phyloP scores from a whole-genome alignment of 2,888 invertebrate genomes.

The Clitarchus hookeri region DNA sequence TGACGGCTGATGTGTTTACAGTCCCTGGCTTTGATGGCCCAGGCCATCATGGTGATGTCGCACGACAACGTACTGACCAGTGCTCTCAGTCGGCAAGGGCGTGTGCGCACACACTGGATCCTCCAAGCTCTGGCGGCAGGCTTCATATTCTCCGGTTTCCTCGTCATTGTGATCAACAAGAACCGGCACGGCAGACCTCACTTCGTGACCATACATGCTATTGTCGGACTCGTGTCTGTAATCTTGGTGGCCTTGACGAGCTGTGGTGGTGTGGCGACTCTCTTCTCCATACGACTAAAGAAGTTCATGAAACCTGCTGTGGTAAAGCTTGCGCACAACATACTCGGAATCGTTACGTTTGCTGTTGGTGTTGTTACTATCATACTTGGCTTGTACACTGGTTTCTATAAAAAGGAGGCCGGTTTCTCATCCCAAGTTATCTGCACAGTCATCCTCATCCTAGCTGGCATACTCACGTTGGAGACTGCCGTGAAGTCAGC shows the following conservation, averaged over 20 bases:
- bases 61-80: constrained; percentile 33
- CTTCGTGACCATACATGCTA: constrained; percentile 36
- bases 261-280: constrained; percentile 35
- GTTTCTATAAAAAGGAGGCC: constrained; percentile 31
- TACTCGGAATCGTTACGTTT: constrained; percentile 36
- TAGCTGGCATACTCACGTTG: constrained; percentile 35
- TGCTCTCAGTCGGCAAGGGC: constrained; percentile 32
- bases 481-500: constrained; percentile 38
- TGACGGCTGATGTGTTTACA: constrained; percentile 17
- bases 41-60: constrained; percentile 39
- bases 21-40: constrained; percentile 37
- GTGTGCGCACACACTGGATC: constrained; percentile 37
- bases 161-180: constrained; percentile 38
- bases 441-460: constrained; percentile 34
- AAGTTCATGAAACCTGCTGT: constrained; percentile 34
- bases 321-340: constrained; percentile 38
- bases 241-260: constrained; percentile 36
- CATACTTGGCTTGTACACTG: constrained; percentile 35
- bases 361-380: constrained; percentile 32
- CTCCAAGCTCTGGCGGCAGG: constrained; percentile 36
- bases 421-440: constrained; percentile 34
- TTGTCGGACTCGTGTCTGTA: constrained; percentile 34
- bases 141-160: constrained; percentile 38
- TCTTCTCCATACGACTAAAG: constrained; percentile 34
- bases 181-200: constrained; percentile 36